Base-by-base conservation (phyloP, 2,888 invertebrate genomes). In the Leptopilina myrica region DNA sequence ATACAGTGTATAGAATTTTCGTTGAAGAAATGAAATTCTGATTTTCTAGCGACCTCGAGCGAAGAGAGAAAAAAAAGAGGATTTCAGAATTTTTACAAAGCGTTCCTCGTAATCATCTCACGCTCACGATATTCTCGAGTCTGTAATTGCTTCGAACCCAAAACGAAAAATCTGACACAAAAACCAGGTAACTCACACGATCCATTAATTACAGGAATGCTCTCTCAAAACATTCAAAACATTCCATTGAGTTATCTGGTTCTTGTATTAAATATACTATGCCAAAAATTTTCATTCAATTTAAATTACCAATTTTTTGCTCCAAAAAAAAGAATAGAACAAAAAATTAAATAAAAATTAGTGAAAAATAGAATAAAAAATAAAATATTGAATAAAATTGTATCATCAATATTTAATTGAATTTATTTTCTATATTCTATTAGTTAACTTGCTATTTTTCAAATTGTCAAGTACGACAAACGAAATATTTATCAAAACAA, bases 141-240 rank as follows among this genome's bases (percentile, higher is more conserved):
- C 76, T 77, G 62, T 78, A 67, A 46, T 77, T 76, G 69, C 64
- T 59, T 65, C 53, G 77, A 33, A 80, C 53, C 73, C 75, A 76
- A 76, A 33, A 77, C 66, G 83, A 82, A 79, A 78, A 64, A 76
- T 80, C 67, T 76, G 81, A 79, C 78, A 64, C 82, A 85, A 85
- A 85, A 85, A 84, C 84, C 85, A 84, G 84, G 84, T 84, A 85
- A 85, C 81, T 56, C 64, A 76, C 77, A 73, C 40, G 73, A 73
- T 56, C 14, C 56, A 73, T 73, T 73, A 33, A 73, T 73, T 56
- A 73, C 26, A 56, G 56, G 56, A 73, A 73, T n/a, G 56, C 56
- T 69, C 33, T 69, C 33, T 73, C 66, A 73, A 59, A 56, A 73
- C 56, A n/a, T 56, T 73, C 33, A 33, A 73, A 33, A 73, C 53